Percentiles rank a stretch among this genome's conserved stretches.
These are phyloP conservation scores for Aphelinus atriplicis DNA, from an alignment of 1,140 invertebrate genomes.

Conservation along the genomic window DNA sequence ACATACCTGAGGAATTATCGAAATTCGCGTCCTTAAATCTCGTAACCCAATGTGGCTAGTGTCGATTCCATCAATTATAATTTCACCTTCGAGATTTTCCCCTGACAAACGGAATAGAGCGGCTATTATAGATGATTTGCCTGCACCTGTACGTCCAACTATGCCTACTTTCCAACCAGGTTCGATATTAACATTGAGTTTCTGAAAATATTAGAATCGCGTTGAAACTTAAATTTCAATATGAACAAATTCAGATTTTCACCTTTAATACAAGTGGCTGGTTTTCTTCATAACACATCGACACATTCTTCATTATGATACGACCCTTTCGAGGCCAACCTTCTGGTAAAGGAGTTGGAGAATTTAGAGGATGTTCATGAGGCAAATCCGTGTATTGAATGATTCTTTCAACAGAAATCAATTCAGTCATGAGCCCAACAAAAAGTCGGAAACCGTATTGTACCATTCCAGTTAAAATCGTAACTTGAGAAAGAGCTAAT, in stretches of 20 bases:
- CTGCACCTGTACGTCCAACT: slow-evolving; percentile 82
- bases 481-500: slow-evolving; percentile 83
- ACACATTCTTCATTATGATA: slow-evolving; percentile 71
- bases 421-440: slow-evolving; percentile 77
- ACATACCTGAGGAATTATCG: slow-evolving; percentile 75
- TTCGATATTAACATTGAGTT: slow-evolving; percentile 71
- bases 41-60: slow-evolving; percentile 73
- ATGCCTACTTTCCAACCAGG: slow-evolving; percentile 79
- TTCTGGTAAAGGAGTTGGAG: slow-evolving; percentile 54
- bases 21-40: slow-evolving; percentile 77
- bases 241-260: neutral
- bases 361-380: slow-evolving; percentile 65
- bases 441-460: slow-evolving; percentile 86
- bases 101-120: slow-evolving; percentile 76
- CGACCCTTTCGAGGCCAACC: slow-evolving; percentile 64
- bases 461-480: slow-evolving; percentile 82
- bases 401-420: slow-evolving; percentile 85
- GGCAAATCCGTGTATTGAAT: slow-evolving; percentile 78
- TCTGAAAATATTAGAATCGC: slow-evolving; percentile 29
- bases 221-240: too few relatives aligned
- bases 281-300: slow-evolving; percentile 72
- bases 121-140: slow-evolving; percentile 83
- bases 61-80: slow-evolving; percentile 77
- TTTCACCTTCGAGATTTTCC: slow-evolving; percentile 55
- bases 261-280: slow-evolving; percentile 75